phyloP scores from a whole-genome alignment of 2,113 vertebrate species.

The Eurypyga helias region DNA sequence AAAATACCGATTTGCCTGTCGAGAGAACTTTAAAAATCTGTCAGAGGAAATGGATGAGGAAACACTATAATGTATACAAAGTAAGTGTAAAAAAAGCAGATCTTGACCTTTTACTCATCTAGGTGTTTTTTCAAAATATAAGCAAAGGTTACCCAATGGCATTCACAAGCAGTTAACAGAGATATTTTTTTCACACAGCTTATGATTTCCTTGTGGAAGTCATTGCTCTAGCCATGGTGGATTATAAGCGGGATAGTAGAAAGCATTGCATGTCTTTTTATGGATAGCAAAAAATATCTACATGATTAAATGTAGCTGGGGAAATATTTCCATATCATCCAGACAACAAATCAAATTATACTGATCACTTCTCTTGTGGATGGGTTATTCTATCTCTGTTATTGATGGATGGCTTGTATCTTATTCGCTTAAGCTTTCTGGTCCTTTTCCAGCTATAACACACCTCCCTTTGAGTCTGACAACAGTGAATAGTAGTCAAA shows the following conservation, averaged over 20 bases:
- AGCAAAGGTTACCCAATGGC: neutral
- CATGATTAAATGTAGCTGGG: neutral
- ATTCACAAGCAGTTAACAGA: slow-evolving; percentile 1
- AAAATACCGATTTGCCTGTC: slow-evolving; percentile 52
- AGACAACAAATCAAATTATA: neutral
- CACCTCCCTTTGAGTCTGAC: neutral
- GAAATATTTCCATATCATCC: neutral
- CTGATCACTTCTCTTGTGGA: neutral
- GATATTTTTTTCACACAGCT: neutral
- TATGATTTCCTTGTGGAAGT: neutral
- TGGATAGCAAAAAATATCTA: neutral
- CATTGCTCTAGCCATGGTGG: neutral
- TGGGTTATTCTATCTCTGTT: neutral
- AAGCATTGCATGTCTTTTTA: neutral
- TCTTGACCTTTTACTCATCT: slow-evolving; percentile 22
- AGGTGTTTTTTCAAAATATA: neutral
- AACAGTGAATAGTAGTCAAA: neutral
- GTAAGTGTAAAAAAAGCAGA: slow-evolving; percentile 21
- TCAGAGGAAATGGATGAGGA: slow-evolving; percentile 44
- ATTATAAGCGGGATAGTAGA: neutral
- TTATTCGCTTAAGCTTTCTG: neutral
- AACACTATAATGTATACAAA: slow-evolving; percentile 39
- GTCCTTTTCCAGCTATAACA: neutral
- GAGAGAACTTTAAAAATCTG: slow-evolving; percentile 22
- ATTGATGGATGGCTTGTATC: neutral